Percentiles rank a stretch among this genome's conserved stretches.
Evolutionary conservation across 2,113 vertebrate species (phyloP).

Genomic region (Calcarius ornatus): DNA sequence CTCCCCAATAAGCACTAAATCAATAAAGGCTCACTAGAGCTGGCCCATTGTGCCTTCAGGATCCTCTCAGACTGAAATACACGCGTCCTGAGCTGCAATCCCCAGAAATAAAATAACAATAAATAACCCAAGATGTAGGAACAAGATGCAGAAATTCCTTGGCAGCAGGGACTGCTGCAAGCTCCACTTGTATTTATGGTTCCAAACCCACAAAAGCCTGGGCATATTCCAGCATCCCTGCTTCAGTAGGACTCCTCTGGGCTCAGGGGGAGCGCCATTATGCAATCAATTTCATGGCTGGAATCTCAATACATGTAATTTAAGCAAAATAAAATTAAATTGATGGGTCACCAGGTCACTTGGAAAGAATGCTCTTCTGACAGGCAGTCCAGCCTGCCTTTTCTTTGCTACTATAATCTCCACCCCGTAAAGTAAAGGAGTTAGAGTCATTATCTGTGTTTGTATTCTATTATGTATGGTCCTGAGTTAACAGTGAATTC

Average conservation of each 20-base stretch:
- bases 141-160: slow-evolving; percentile 28
- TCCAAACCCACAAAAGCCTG: slow-evolving; percentile 26
- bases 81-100: not conserved
- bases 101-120: slow-evolving; percentile 28
- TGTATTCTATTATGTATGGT: slow-evolving; percentile 21
- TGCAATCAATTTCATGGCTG: slow-evolving; percentile 56
- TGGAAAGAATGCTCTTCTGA: slow-evolving; percentile 8
- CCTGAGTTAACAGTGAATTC: slow-evolving; percentile 9
- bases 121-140: not conserved
- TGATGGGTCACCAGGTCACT: slow-evolving; percentile 27
- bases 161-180: not conserved
- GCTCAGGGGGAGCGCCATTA: slow-evolving; percentile 18
- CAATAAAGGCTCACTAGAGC: not conserved
- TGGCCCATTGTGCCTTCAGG: not conserved
- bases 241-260: not conserved
- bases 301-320: slow-evolving; percentile 52
- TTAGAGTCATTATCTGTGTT: slow-evolving; percentile 19
- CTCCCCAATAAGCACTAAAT: slow-evolving; percentile 13
- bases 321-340: slow-evolving; percentile 58
- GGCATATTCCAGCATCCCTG: slow-evolving; percentile 4
- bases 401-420: slow-evolving; percentile 4
- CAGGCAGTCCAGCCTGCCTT: not conserved
- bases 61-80: not conserved
- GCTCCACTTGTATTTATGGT: not conserved
- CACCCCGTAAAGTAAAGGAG: not conserved